Evolutionary conservation across 2,113 vertebrate genomes (phyloP).

Genomic region (Pelmatolapia mariae): DNA sequence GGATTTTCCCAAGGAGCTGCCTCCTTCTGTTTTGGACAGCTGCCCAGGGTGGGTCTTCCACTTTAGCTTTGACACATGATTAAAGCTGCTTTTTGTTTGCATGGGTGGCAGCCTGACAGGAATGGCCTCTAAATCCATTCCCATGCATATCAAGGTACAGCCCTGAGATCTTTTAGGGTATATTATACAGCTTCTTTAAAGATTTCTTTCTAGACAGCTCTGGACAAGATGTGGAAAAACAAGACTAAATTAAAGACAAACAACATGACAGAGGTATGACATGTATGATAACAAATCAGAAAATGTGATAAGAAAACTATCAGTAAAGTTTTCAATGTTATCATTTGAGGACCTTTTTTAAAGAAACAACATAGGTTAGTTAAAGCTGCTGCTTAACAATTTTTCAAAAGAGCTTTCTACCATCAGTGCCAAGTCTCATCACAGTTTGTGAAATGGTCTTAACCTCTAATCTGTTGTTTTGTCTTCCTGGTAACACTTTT

Average conservation of each 20-base stretch:
- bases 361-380: neutral
- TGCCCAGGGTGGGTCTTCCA: conserved; percentile 51
- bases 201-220: neutral
- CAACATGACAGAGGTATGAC: neutral
- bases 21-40: conserved; percentile 20
- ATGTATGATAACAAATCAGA: neutral
- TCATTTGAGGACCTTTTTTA: neutral
- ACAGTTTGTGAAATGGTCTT: neutral
- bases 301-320: neutral
- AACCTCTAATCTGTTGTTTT: neutral
- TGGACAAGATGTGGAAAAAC: neutral
- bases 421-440: neutral
- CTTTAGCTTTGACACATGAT: conserved; percentile 28
- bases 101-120: conserved; percentile 1
- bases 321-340: neutral
- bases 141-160: neutral
- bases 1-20: conserved; percentile 18
- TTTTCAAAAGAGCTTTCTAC: neutral
- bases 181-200: neutral
- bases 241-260: neutral
- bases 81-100: conserved; percentile 31
- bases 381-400: neutral
- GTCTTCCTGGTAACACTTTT: neutral
- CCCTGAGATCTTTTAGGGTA: neutral
- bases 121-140: neutral